A percentile compares a stretch with the other conserved stretches of the same genome.
Conservation (phyloP, 2,797 vertebrate species). For the Botia kubotai region DNA sequence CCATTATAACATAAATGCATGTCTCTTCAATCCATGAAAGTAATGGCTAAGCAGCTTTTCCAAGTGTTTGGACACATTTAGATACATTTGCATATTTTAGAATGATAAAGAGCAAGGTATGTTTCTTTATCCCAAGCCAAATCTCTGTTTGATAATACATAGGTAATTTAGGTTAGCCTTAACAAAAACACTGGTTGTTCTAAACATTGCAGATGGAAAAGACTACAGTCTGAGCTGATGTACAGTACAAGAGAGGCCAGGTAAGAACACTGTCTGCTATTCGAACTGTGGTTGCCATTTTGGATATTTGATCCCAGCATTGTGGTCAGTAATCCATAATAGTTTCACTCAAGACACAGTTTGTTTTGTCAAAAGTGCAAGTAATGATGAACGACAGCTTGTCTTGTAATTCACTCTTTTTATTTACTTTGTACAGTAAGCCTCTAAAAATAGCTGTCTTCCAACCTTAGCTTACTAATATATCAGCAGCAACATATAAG, state of each 20-base stretch:
- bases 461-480: conserved; percentile 74
- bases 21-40: neutral
- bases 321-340: conserved; percentile 44
- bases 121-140: neutral
- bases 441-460: conserved; percentile 66
- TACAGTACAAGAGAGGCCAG: conserved; percentile 37
- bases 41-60: neutral
- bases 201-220: conserved; percentile 40
- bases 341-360: conserved; percentile 44
- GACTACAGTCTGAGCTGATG: conserved; percentile 6
- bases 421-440: conserved; percentile 64
- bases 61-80: no score
- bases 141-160: neutral
- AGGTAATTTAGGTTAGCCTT: neutral
- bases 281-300: conserved; percentile 40
- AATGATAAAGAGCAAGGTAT: neutral
- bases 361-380: conserved; percentile 63
- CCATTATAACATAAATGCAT: neutral
- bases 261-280: conserved; percentile 37
- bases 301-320: conserved; percentile 35
- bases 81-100: neutral
- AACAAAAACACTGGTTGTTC: neutral
- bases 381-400: conserved; percentile 61
- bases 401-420: conserved; percentile 53
- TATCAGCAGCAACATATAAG: conserved; percentile 67